A percentile compares a stretch with the other conserved stretches of the same genome.
These are phyloP conservation scores for Stichodactyla mertensii DNA, from an alignment of 64 coral and sea anemone genomes.

Conservation along the genomic window DNA sequence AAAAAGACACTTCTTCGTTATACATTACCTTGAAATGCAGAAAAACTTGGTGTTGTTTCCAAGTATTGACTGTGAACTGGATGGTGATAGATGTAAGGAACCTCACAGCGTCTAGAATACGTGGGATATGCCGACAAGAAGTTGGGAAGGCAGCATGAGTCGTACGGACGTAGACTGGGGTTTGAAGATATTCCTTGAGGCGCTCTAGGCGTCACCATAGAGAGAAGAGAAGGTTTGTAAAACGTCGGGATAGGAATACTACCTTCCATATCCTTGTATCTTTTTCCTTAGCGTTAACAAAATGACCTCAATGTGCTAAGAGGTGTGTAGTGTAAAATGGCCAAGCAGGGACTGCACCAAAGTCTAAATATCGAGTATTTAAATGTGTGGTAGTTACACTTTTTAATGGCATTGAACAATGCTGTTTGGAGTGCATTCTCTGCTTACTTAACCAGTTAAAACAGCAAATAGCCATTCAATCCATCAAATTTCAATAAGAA, in stretches of 20 bases:
- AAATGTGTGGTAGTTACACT: constrained; percentile 53
- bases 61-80: constrained; percentile 21
- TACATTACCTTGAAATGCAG: constrained; percentile 64
- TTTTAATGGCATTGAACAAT: constrained; percentile 97
- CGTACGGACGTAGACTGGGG: constrained; percentile 35
- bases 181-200: constrained; percentile 23
- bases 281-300: not conserved
- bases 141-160: constrained; percentile 65
- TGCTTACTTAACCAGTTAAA: constrained; percentile 82
- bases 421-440: constrained; percentile 90
- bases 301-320: not conserved
- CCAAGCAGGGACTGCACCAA: not conserved
- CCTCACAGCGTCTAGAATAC: constrained; percentile 52
- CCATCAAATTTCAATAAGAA: constrained; percentile 73
- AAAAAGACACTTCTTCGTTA: not conserved
- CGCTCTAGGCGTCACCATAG: constrained; percentile 49
- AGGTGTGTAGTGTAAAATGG: constrained; percentile 27
- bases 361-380: constrained; percentile 49
- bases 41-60: constrained; percentile 36
- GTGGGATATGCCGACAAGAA: constrained; percentile 53
- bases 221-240: constrained; percentile 65
- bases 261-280: constrained; percentile 43
- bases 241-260: constrained; percentile 61
- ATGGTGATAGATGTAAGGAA: constrained; percentile 73
- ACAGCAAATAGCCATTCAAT: constrained; percentile 97